Evolutionary conservation across 2,797 vertebrate genomes (phyloP).

Genomic region (Taenioides sp.): DNA sequence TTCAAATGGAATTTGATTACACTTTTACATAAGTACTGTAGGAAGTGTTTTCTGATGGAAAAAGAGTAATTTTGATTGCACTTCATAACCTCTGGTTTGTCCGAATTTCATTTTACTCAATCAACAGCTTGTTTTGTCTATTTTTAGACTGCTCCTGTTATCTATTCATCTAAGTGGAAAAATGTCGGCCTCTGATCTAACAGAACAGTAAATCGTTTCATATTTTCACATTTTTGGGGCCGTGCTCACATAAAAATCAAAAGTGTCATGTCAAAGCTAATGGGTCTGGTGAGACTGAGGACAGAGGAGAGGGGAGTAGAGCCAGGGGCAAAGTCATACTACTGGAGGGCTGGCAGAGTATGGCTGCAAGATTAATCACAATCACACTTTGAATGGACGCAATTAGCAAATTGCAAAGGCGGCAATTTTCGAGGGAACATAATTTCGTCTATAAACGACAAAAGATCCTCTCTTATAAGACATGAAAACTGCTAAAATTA

Average conservation of each 20-base stretch:
- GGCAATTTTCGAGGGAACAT: too few species aligned
- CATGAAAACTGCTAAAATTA: too few species aligned
- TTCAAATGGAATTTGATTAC: too few species aligned
- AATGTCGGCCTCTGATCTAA: neutral
- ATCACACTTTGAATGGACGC: too few species aligned
- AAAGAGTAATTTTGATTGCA: too few species aligned
- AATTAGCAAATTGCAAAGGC: too few species aligned
- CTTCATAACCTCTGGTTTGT: neutral
- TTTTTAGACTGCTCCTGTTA: neutral
- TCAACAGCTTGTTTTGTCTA: neutral
- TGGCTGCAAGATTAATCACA: too few species aligned
- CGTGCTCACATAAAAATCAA: conserved; percentile 24
- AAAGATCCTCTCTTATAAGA: too few species aligned
- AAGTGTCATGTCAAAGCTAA: conserved; percentile 13
- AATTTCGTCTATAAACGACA: too few species aligned
- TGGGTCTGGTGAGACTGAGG: neutral
- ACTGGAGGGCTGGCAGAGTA: conserved; percentile 51
- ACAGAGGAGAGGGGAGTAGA: conserved; percentile 32
- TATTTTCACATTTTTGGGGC: conserved; percentile 19
- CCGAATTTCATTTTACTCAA: neutral
- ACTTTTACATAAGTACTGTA: too few species aligned
- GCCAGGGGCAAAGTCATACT: conserved; percentile 61
- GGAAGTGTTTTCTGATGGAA: too few species aligned
- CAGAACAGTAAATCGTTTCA: neutral
- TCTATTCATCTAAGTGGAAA: neutral